Conservation (phyloP, 2,797 vertebrate species). For the Esox lucius region DNA sequence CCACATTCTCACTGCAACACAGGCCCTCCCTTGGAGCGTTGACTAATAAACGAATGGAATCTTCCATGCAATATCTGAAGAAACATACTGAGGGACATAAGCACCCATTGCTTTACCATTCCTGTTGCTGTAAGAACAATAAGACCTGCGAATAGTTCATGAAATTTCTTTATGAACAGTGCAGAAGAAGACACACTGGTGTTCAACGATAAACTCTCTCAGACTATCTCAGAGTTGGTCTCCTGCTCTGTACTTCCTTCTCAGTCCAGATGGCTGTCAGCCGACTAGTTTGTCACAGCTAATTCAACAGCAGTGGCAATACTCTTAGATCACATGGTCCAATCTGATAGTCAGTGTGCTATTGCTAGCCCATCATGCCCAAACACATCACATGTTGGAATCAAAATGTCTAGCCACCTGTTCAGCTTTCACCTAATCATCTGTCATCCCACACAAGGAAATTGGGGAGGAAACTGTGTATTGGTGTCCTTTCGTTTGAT, state of each 20-base stretch:
- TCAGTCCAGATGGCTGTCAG: slow-evolving; percentile 5
- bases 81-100: too few relatives aligned
- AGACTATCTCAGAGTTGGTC: neutral
- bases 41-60: neutral
- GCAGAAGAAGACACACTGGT: neutral
- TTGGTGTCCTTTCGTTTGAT: too few relatives aligned
- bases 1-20: neutral
- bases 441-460: neutral
- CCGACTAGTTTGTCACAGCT: slow-evolving; percentile 34
- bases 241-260: neutral
- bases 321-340: neutral
- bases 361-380: neutral
- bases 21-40: neutral
- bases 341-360: neutral
- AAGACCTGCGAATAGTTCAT: too few relatives aligned
- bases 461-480: too few relatives aligned
- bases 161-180: too few relatives aligned
- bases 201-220: neutral
- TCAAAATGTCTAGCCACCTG: neutral
- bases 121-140: too few relatives aligned
- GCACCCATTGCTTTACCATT: too few relatives aligned
- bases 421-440: neutral
- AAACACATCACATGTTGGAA: neutral
- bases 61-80: neutral
- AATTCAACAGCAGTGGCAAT: slow-evolving; percentile 20